Evolutionary conservation across 2,113 vertebrate species (phyloP).

Genomic region (Phaethornis superciliosus): DNA sequence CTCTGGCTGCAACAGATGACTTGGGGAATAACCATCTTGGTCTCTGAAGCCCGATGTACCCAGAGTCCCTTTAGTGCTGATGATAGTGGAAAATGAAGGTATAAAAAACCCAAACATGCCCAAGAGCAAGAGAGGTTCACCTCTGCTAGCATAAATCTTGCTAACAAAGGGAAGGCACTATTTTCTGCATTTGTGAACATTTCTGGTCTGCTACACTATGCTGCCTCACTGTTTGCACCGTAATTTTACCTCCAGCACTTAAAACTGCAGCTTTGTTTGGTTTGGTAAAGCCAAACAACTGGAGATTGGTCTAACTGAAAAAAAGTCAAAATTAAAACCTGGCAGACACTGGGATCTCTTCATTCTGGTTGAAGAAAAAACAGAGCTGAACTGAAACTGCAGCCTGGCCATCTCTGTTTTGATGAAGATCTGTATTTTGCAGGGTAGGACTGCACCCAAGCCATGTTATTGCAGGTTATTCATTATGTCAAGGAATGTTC

Average conservation of each 20-base stretch:
- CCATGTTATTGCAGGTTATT: neutral
- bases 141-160: neutral
- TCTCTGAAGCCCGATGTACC: neutral
- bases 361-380: neutral
- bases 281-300: neutral
- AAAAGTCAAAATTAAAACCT: neutral
- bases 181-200: neutral
- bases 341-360: neutral
- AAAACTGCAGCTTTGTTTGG: neutral
- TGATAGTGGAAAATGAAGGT: neutral
- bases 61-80: neutral
- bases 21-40: neutral
- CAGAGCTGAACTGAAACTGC: neutral
- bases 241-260: neutral
- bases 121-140: neutral
- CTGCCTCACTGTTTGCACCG: neutral
- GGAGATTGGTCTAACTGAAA: neutral
- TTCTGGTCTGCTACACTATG: neutral
- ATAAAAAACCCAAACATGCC: neutral
- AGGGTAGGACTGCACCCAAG: neutral
- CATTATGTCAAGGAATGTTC: neutral
- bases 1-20: neutral
- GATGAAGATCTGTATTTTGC: neutral
- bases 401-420: neutral
- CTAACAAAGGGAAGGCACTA: neutral